Evolutionary conservation across 2,888 invertebrate species (phyloP), one percentile per base, ranked within the genome.

Genomic region (Hoplodrina ambigua): DNA sequence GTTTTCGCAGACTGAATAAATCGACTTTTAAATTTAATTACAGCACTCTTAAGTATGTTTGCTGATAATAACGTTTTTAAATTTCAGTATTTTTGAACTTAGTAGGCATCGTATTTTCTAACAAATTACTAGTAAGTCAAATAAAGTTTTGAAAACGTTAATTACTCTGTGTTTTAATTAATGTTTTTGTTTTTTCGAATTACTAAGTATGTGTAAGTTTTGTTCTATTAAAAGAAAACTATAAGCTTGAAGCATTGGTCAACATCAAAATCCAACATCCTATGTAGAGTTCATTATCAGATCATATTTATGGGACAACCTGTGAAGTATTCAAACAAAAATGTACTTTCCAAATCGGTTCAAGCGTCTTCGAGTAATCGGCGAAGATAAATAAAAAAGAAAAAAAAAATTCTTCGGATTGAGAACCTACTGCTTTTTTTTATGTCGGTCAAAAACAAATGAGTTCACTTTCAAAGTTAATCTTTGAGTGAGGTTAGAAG

Each of bases 1-100:
- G 67, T 78, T 75, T 20, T 55, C 10, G 41, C 37, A 57, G 41
- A 70, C 60, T 67, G 64, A 70, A 56, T 72, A 66, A 64, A 58
- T 64, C 72, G 30, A 60, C 59, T 68, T 65, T 71, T 52, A 71
- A 73, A 44, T 20, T 64, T 37, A 74, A 56, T 56, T 59, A 62
- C 19, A 20, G 25, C 30, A 37, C 20, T 19, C 1, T 25, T 33
- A 10, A 44, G 50, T 41, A 50, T 49, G 66, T 60, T 52, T 49
- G 17, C 46, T 55, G 2, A 52, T 49, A 49, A 15, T 49, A 50
- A 19, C 60, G n/a, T 72, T 75, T 50, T 56, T n/a, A 41, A 58
- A 25, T 74, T 46, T 49, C 19, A 53, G 67, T 52, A 25, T 15
- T 50, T 54, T 11, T 13, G 11, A 54, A 62, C 30, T 37, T 33